These are phyloP conservation scores for Dasyurus viverrinus DNA, from an alignment of 2,113 vertebrate genomes.

Conservation along the genomic window DNA sequence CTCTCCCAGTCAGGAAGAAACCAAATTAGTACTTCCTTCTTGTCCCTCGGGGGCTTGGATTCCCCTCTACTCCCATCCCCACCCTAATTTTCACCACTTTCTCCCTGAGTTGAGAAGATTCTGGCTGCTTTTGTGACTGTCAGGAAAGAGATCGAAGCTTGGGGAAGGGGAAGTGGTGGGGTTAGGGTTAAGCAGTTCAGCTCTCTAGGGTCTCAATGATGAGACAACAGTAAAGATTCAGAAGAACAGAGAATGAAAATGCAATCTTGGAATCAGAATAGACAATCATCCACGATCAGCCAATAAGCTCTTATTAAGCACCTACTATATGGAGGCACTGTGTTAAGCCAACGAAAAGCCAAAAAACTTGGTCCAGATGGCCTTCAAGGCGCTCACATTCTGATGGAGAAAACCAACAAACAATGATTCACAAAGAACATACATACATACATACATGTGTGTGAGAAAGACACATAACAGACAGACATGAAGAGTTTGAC, in stretches of 20 bases:
- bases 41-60: slow-evolving; percentile 8
- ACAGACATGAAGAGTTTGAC: background rate
- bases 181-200: background rate
- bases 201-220: background rate
- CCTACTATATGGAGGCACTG: background rate
- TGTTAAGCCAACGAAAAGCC: background rate
- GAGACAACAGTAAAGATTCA: slow-evolving; percentile 23
- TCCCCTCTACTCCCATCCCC: background rate
- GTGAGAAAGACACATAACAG: too few species aligned
- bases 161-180: background rate
- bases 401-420: background rate
- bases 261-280: background rate
- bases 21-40: background rate
- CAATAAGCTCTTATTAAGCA: background rate
- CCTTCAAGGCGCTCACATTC: background rate
- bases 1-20: background rate
- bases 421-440: background rate
- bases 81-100: slow-evolving; percentile 11
- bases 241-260: slow-evolving; percentile 37
- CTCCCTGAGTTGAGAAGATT: slow-evolving; percentile 4
- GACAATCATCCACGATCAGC: background rate
- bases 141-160: slow-evolving; percentile 12
- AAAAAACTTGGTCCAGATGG: background rate
- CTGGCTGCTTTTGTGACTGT: background rate
- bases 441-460: background rate